phyloP scores from a whole-genome alignment of 2,797 vertebrate species.

The Danio tinwini region DNA sequence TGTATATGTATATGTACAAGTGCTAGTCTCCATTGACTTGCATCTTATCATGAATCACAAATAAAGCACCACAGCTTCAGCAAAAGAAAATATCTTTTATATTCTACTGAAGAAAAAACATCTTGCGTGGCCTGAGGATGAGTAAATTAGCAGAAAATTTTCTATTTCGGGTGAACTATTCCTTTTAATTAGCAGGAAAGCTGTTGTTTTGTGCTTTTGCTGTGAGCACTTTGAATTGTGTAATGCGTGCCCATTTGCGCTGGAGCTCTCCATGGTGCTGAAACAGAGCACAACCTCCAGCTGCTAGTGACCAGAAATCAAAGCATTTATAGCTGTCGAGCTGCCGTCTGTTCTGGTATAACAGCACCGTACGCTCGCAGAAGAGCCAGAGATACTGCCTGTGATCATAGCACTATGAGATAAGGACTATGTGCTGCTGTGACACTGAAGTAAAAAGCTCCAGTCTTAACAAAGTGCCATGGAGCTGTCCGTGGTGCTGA shows the following conservation, averaged over 20 bases:
- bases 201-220: neutral
- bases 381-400: slow-evolving; percentile 1
- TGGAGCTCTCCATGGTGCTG: slow-evolving; percentile 41
- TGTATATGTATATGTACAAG: no score
- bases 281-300: neutral
- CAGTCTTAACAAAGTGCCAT: neutral
- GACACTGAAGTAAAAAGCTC: neutral
- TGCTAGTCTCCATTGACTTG: no score
- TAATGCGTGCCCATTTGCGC: neutral
- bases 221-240: neutral
- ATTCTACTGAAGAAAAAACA: no score
- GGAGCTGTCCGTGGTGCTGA: slow-evolving; percentile 43
- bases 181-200: slow-evolving; percentile 2
- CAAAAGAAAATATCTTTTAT: no score
- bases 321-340: slow-evolving; percentile 9
- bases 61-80: no score
- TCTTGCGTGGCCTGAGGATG: neutral
- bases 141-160: neutral
- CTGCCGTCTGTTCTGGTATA: neutral
- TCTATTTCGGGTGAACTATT: neutral
- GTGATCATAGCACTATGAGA: neutral
- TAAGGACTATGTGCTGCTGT: slow-evolving; percentile 14
- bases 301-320: slow-evolving; percentile 29
- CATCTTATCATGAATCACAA: no score
- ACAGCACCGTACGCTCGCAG: neutral